Conservation (phyloP, 2,888 invertebrate species). For the Trissolcus brochymenae region DNA sequence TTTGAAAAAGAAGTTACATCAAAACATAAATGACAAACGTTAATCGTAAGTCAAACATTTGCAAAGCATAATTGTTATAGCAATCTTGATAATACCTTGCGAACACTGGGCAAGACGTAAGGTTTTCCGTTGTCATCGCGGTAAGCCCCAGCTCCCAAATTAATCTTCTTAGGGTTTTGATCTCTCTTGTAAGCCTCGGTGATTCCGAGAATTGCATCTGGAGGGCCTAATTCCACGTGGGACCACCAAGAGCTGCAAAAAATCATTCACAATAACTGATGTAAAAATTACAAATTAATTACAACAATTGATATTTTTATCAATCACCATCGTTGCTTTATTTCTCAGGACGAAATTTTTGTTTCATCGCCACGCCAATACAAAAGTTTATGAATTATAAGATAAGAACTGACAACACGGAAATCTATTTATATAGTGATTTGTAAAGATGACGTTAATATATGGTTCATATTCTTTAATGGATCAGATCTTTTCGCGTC, state of each 20-base stretch:
- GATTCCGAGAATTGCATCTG: slow-evolving; percentile 97
- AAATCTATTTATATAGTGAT: too few species aligned
- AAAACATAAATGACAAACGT: not conserved
- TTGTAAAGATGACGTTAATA: too few species aligned
- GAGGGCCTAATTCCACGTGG: slow-evolving; percentile 96
- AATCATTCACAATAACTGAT: too few species aligned
- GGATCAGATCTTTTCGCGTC: not conserved
- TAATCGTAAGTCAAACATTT: too few species aligned
- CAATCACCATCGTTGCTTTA: too few species aligned
- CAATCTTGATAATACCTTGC: slow-evolving; percentile 77
- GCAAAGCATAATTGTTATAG: not conserved
- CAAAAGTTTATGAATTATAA: too few species aligned
- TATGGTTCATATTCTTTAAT: too few species aligned
- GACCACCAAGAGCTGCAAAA: slow-evolving; percentile 87
- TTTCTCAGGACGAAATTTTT: not conserved
- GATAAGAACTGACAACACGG: too few species aligned
- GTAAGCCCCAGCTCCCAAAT: slow-evolving; percentile 97
- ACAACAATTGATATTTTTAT: too few species aligned
- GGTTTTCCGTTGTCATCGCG: slow-evolving; percentile 98
- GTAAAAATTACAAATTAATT: not conserved
- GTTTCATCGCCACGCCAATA: too few species aligned
- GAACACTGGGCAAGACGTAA: slow-evolving; percentile 92
- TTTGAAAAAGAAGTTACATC: not conserved
- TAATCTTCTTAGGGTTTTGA: slow-evolving; percentile 94
- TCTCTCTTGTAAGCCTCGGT: slow-evolving; percentile 97